Conservation (phyloP, 1,140 invertebrate genomes). For the Chrysopa pallens region DNA sequence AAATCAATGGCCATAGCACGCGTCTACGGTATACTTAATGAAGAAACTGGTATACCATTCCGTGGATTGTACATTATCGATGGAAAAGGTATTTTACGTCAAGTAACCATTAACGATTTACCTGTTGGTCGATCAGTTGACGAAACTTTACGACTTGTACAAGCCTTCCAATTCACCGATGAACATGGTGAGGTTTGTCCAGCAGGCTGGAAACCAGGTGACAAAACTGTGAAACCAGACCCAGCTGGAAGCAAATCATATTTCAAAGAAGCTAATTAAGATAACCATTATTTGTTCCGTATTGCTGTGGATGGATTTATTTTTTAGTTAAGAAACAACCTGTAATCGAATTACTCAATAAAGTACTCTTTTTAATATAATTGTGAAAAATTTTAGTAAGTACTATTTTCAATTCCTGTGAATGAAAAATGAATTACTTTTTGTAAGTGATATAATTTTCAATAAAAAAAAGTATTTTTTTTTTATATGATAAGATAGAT, state of each 20-base stretch:
- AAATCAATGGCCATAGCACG: constrained; percentile 73
- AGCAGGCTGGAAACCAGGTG: constrained; percentile 89
- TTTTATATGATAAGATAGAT: too few relatives aligned
- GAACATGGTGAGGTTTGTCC: constrained; percentile 94
- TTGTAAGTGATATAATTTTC: too few relatives aligned
- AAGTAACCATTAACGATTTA: constrained; percentile 96
- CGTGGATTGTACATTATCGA: constrained; percentile 98
- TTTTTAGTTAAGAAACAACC: too few relatives aligned
- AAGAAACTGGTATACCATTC: constrained; percentile 86
- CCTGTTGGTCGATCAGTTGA: constrained; percentile 87
- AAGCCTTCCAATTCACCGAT: constrained; percentile 94
- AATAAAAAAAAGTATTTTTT: too few relatives aligned
- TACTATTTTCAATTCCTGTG: too few relatives aligned
- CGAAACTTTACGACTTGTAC: constrained; percentile 82
- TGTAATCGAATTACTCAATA: too few relatives aligned
- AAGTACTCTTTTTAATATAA: too few relatives aligned
- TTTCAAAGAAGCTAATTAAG: constrained; percentile 47
- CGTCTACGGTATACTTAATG: constrained; percentile 85
- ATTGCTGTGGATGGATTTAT: too few relatives aligned
- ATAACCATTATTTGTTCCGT: too few relatives aligned
- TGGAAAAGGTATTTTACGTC: constrained; percentile 73
- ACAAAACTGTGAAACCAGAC: constrained; percentile 88
- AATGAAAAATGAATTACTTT: too few relatives aligned
- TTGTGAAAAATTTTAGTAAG: too few relatives aligned
- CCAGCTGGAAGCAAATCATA: constrained; percentile 70